These are phyloP conservation scores for Leptocoma aspasia DNA, from an alignment of 2,113 vertebrate genomes.

Conservation along the genomic window DNA sequence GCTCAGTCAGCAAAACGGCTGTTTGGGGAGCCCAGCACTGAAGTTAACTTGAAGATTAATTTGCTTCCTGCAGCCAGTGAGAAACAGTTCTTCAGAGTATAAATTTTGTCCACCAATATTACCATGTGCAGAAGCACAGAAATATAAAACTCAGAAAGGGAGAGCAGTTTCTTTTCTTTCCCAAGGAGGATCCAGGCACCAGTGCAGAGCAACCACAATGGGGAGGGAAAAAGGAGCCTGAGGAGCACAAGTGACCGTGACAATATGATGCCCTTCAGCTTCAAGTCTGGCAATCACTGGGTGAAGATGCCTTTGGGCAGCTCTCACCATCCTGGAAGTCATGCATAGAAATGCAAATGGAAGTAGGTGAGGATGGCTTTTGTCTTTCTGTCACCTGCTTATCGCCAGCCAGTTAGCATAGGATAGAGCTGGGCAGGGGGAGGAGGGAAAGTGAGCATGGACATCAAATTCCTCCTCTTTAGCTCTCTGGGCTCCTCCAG, in stretches of 20 bases:
- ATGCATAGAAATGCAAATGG: neutral
- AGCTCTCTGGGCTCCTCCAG: neutral
- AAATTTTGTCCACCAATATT: neutral
- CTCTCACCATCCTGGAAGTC: neutral
- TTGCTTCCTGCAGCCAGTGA: neutral
- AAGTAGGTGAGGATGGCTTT: neutral
- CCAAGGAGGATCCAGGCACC: neutral
- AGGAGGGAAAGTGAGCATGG: neutral
- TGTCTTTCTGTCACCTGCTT: neutral
- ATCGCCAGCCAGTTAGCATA: neutral
- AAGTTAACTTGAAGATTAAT: neutral
- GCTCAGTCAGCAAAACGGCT: neutral
- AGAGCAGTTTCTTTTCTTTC: neutral
- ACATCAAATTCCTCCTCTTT: neutral
- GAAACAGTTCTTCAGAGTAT: neutral
- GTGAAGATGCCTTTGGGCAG: neutral
- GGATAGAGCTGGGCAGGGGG: neutral
- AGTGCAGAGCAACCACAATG: neutral
- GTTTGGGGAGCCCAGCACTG: neutral
- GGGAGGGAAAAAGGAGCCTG: neutral
- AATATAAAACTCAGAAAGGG: neutral
- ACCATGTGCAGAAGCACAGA: neutral
- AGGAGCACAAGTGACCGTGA: neutral
- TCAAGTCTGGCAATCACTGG: fast-evolving
- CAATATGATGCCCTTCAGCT: neutral